phyloP scores from a whole-genome alignment of 2,797 vertebrate genomes.

The Peromyscus eremicus region DNA sequence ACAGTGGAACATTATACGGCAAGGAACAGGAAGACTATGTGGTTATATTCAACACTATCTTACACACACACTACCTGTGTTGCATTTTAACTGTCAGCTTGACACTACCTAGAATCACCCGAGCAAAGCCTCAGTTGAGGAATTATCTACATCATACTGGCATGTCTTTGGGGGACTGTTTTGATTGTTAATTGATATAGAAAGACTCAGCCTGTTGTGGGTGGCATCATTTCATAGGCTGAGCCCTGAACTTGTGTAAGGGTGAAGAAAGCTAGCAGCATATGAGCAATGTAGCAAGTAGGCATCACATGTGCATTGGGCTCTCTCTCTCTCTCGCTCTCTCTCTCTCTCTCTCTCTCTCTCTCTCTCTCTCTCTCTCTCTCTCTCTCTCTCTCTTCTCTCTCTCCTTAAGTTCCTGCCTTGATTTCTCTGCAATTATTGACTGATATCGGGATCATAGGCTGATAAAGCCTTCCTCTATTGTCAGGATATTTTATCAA shows the following conservation, averaged over 20 bases:
- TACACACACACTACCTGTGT: neutral
- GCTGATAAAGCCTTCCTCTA: neutral
- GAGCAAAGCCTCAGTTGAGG: neutral
- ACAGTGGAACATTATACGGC: neutral
- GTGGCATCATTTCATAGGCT: neutral
- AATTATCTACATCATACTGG: neutral
- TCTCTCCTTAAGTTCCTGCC: neutral
- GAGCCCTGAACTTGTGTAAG: neutral
- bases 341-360: neutral
- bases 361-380: neutral
- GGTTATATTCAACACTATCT: neutral
- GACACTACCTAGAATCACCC: neutral
- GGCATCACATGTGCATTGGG: too few species aligned
- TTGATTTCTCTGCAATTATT: neutral
- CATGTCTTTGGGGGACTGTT: neutral
- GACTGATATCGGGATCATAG: neutral
- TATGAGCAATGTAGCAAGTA: neutral
- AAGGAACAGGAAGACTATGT: neutral
- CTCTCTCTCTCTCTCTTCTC: neutral
- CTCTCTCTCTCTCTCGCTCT: neutral
- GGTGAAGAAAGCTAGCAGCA: neutral
- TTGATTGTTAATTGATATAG: neutral
- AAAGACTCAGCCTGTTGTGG: neutral
- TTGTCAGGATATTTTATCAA: neutral
- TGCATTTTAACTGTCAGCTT: neutral